Conservation (phyloP, 1,140 invertebrate species). For the Lepidurus arcticus region DNA sequence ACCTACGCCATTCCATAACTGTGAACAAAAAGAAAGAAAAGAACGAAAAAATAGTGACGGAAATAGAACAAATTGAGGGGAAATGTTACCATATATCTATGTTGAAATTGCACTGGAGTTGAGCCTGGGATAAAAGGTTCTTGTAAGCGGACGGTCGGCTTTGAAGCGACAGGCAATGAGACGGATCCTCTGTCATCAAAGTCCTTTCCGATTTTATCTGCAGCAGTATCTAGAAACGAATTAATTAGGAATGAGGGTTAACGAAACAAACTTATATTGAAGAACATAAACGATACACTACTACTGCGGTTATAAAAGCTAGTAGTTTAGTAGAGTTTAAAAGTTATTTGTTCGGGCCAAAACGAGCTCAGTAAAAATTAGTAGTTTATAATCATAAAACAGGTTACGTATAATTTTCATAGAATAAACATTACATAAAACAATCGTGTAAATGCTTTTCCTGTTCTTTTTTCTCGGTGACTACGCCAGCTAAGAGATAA, state of each 20-base stretch:
- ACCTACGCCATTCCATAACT: slow-evolving; percentile 81
- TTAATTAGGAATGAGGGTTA: not conserved
- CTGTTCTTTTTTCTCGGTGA: not conserved
- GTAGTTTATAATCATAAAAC: not conserved
- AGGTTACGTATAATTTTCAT: not conserved
- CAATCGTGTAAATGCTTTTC: not conserved
- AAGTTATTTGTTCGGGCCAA: not conserved
- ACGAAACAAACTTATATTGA: not conserved
- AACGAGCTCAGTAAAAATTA: not conserved
- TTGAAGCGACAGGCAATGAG: not conserved
- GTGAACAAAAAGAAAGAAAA: slow-evolving; percentile 32
- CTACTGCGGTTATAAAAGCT: too few relatives aligned
- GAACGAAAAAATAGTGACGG: slow-evolving; percentile 24
- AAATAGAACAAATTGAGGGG: slow-evolving; percentile 40
- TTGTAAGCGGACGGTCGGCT: slow-evolving; percentile 34
- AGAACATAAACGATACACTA: too few relatives aligned
- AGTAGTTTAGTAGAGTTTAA: too few relatives aligned
- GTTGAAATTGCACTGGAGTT: slow-evolving; percentile 75
- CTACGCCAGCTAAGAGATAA: not conserved
- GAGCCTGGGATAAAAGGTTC: slow-evolving; percentile 51
- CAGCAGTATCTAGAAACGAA: not conserved
- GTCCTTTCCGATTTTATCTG: not conserved
- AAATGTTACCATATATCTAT: slow-evolving; percentile 65
- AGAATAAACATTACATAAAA: not conserved
- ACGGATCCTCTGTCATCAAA: not conserved